These are phyloP conservation scores for Mechanitis mazaeus DNA, from an alignment of 2,888 invertebrate genomes.

Conservation along the genomic window DNA sequence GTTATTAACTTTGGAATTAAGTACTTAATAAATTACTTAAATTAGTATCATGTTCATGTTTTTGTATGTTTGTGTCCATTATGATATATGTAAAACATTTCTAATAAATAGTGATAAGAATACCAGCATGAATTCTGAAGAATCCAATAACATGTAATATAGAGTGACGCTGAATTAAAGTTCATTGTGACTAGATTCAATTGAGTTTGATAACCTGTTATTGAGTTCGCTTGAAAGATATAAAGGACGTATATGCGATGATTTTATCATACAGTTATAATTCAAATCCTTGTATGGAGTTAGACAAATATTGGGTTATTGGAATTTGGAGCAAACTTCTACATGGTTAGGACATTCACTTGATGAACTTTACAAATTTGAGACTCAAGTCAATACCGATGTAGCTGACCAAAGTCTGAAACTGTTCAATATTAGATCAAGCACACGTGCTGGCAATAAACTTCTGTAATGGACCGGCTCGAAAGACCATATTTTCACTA, in stretches of 20 bases:
- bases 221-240: not conserved
- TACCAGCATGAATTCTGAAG: slow-evolving; percentile 1
- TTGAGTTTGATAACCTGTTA: not conserved
- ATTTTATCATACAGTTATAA: too few relatives aligned
- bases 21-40: too few relatives aligned
- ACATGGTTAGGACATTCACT: too few relatives aligned
- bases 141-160: slow-evolving; percentile 3
- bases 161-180: slow-evolving; percentile 3
- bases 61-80: not conserved
- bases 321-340: too few relatives aligned
- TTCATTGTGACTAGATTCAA: slow-evolving; percentile 5
- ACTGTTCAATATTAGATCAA: slow-evolving; percentile 14
- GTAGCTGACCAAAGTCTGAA: slow-evolving; percentile 1
- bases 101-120: not conserved
- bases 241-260: not conserved
- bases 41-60: not conserved
- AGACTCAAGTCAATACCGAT: not conserved
- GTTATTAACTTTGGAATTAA: too few relatives aligned
- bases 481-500: slow-evolving; percentile 3
- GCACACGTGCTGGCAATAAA: slow-evolving; percentile 30
- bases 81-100: not conserved
- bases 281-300: too few relatives aligned
- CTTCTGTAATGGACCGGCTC: slow-evolving; percentile 26
- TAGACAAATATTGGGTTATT: too few relatives aligned
- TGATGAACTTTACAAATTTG: not conserved